Percentiles rank a stretch among this genome's conserved stretches.
Evolutionary conservation across 2,113 vertebrate species (phyloP).

Genomic region (Phrynocephalus versicolor): DNA sequence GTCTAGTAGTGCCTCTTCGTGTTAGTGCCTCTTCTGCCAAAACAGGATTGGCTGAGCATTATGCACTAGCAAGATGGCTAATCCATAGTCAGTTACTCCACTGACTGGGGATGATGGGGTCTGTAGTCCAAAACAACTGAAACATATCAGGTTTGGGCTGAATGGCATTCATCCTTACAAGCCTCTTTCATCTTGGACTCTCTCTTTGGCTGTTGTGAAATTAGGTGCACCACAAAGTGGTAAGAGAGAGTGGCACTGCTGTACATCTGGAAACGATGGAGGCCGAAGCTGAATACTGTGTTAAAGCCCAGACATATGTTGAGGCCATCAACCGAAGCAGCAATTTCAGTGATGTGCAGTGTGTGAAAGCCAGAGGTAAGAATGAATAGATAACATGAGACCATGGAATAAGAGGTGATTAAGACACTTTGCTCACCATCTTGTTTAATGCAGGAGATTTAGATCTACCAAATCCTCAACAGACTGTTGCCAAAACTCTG

Average conservation of each 20-base stretch:
- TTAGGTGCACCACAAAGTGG: constrained; percentile 47
- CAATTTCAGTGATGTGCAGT: constrained; percentile 52
- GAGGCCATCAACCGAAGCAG: constrained; percentile 55
- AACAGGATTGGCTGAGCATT: background rate
- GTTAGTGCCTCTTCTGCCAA: background rate
- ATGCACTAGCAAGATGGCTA: background rate
- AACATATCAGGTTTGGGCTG: background rate
- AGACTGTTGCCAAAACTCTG: background rate
- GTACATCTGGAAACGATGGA: constrained; percentile 56
- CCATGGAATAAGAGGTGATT: background rate
- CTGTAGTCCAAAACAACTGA: background rate
- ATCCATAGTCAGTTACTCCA: background rate
- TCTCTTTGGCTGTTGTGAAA: background rate
- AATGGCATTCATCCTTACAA: background rate
- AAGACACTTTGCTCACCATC: too few species aligned
- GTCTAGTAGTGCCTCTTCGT: background rate
- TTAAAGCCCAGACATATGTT: constrained; percentile 54
- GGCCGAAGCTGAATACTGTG: constrained; percentile 53
- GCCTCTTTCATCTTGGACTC: background rate
- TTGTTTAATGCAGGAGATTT: too few species aligned
- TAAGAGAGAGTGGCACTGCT: constrained; percentile 20
- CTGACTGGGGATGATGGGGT: background rate
- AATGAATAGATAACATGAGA: background rate
- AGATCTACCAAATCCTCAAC: too few species aligned
- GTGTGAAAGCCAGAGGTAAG: constrained; percentile 61